phyloP scores from a whole-genome alignment of 2,113 vertebrate species.

The Labrus mixtus region DNA sequence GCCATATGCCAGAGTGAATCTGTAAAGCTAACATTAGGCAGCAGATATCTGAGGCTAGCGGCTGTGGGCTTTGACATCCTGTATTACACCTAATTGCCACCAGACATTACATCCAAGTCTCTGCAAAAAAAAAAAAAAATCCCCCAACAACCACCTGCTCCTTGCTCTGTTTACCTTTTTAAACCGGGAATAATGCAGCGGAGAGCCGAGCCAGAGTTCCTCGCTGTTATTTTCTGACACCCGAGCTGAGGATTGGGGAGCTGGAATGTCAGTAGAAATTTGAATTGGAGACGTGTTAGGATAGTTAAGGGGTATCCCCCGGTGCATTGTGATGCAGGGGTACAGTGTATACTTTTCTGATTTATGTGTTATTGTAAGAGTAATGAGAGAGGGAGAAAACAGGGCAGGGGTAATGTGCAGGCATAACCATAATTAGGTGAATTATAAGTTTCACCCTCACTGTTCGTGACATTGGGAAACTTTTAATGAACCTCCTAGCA shows the following conservation, averaged over 20 bases:
- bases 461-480: slow-evolving; percentile 63
- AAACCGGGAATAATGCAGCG: slow-evolving; percentile 73
- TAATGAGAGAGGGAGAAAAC: slow-evolving; percentile 68
- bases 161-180: slow-evolving; percentile 75
- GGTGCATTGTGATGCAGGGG: slow-evolving; percentile 64
- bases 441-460: slow-evolving; percentile 67
- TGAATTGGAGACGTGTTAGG: slow-evolving; percentile 69
- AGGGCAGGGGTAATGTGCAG: slow-evolving; percentile 63
- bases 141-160: slow-evolving; percentile 81
- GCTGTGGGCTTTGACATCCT: slow-evolving; percentile 82
- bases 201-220: slow-evolving; percentile 47
- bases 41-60: slow-evolving; percentile 79
- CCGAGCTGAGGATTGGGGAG: slow-evolving; percentile 70
- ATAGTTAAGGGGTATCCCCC: slow-evolving; percentile 74
- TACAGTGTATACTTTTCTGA: slow-evolving; percentile 70
- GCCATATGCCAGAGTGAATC: slow-evolving; percentile 81
- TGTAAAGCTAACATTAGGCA: slow-evolving; percentile 82
- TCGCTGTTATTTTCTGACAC: slow-evolving; percentile 76
- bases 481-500: slow-evolving; percentile 55
- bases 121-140: too few species aligned
- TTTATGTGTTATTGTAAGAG: slow-evolving; percentile 76
- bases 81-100: slow-evolving; percentile 85
- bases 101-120: slow-evolving; percentile 79
- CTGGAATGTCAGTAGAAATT: slow-evolving; percentile 79
- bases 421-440: slow-evolving; percentile 71